Evolutionary conservation across 2,113 vertebrate genomes (phyloP).

Genomic region (Scomber scombrus): DNA sequence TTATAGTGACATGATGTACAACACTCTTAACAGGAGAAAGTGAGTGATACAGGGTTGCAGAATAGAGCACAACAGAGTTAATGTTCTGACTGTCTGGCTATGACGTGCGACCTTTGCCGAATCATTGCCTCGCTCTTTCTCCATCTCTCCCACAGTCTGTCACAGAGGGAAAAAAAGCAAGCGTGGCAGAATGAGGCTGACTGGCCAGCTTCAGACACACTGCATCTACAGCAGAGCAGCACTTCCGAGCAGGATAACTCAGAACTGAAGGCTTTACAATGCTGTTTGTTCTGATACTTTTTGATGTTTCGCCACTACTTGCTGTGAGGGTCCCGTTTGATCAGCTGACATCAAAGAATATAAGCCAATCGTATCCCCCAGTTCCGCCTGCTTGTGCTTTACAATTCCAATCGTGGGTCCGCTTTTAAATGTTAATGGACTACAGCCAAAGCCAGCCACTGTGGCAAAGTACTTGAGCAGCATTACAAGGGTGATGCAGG

Average conservation of each 20-base stretch:
- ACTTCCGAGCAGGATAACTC: conserved; percentile 22
- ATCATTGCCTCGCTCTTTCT: conserved; percentile 32
- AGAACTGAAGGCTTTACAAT: conserved; percentile 6
- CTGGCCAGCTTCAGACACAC: conserved; percentile 36
- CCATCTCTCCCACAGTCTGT: conserved; percentile 30
- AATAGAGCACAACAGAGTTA: not conserved
- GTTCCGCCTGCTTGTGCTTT: conserved; percentile 3
- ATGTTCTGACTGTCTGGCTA: conserved; percentile 5
- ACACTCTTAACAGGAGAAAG: not conserved
- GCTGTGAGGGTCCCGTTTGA: conserved; percentile 6
- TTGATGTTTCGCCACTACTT: not conserved
- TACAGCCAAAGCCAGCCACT: conserved; percentile 21
- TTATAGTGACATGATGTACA: not conserved
- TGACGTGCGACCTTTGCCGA: conserved; percentile 50
- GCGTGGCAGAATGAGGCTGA: conserved; percentile 64
- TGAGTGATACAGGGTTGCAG: not conserved
- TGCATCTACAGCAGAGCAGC: conserved; percentile 11
- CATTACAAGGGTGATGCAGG: conserved; percentile 16
- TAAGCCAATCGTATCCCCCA: conserved; percentile 21
- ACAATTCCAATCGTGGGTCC: conserved; percentile 22
- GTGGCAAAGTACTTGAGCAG: conserved; percentile 23
- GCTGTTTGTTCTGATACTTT: not conserved
- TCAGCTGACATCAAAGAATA: conserved; percentile 24
- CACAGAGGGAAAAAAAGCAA: conserved; percentile 38
- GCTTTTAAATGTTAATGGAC: conserved; percentile 59